Evolutionary conservation across 2,888 invertebrate genomes (phyloP).

Genomic region (Lottia scabra): DNA sequence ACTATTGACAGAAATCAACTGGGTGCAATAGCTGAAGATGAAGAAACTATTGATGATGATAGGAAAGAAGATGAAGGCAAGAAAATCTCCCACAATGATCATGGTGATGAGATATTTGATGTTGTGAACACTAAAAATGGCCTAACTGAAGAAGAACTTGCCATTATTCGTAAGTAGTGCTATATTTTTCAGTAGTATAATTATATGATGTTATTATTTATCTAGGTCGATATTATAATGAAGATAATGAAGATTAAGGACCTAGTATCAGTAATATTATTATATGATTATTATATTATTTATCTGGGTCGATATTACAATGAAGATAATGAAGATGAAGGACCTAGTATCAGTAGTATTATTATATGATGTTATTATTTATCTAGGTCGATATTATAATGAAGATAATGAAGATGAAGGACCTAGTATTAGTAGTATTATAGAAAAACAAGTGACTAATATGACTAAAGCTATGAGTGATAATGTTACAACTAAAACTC

Average conservation of each 20-base stretch:
- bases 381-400: conserved; percentile 6
- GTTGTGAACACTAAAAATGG: conserved; percentile 38
- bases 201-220: neutral
- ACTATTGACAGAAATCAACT: conserved; percentile 47
- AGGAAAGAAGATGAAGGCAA: conserved; percentile 20
- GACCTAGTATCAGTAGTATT: conserved; percentile 58
- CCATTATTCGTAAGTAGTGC: conserved; percentile 53
- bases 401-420: conserved; percentile 62
- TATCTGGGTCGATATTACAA: conserved; percentile 38
- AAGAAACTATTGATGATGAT: conserved; percentile 42
- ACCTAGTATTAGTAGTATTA: conserved; percentile 59
- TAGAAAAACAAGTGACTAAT: conserved; percentile 54
- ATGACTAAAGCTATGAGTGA: conserved; percentile 59
- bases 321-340: conserved; percentile 52
- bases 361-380: neutral
- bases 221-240: neutral
- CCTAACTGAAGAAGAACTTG: conserved; percentile 55
- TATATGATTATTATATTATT: neutral
- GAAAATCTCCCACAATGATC: conserved; percentile 3
- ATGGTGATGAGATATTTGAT: conserved; percentile 41
- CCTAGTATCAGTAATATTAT: conserved; percentile 62
- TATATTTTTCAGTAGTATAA: neutral
- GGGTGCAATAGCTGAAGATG: conserved; percentile 57
- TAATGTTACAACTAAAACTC: conserved; percentile 60
- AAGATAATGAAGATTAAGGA: conserved; percentile 54